Evolutionary conservation across 2,797 vertebrate species (phyloP).

Genomic region (Manis javanica): DNA sequence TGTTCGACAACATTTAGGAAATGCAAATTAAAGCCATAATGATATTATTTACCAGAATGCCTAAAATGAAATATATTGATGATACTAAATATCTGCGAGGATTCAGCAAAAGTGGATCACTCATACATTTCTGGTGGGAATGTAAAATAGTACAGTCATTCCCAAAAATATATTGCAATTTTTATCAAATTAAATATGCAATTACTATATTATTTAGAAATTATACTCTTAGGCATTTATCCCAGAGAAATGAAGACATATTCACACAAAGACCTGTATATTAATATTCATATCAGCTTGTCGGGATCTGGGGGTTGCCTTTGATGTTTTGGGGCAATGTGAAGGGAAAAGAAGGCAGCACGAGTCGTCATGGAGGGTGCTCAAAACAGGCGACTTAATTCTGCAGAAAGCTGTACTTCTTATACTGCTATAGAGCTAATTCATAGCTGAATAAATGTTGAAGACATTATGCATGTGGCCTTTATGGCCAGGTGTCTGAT

Average conservation of each 20-base stretch:
- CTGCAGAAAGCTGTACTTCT: too few species aligned
- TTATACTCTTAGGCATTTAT: too few species aligned
- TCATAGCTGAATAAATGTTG: too few species aligned
- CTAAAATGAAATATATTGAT: neutral
- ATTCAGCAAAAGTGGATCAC: neutral
- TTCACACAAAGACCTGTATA: neutral
- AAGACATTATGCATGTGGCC: too few species aligned
- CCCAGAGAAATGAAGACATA: neutral
- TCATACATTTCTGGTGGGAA: neutral
- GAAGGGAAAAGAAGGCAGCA: too few species aligned
- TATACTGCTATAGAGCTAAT: too few species aligned
- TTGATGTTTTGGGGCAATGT: too few species aligned
- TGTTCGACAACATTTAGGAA: neutral
- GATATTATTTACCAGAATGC: neutral
- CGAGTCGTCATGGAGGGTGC: too few species aligned
- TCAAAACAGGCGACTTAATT: too few species aligned
- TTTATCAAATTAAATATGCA: neutral
- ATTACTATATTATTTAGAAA: neutral
- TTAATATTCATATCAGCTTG: neutral
- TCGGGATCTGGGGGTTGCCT: too few species aligned
- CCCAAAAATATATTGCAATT: neutral
- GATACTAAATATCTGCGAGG: neutral
- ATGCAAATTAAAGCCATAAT: neutral
- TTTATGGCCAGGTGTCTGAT: too few species aligned
- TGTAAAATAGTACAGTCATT: neutral